phyloP scores from a whole-genome alignment of 2,113 vertebrate species.

The Odontesthes bonariensis region DNA sequence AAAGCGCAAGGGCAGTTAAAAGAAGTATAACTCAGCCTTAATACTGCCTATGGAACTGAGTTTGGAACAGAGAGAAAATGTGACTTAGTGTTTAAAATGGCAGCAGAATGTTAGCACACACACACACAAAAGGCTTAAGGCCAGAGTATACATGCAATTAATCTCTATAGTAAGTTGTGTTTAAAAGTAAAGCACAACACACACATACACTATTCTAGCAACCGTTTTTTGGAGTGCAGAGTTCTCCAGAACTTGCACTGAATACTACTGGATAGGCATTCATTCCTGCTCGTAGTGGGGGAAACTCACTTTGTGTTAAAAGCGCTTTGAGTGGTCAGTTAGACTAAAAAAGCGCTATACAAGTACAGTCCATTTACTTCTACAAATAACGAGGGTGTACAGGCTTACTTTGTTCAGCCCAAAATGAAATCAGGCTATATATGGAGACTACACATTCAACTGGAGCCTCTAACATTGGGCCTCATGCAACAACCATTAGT shows the following conservation, averaged over 20 bases:
- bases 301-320: too few species aligned
- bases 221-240: too few species aligned
- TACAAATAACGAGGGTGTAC: constrained; percentile 45
- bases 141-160: not conserved
- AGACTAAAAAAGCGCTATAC: too few species aligned
- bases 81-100: too few species aligned
- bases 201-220: too few species aligned
- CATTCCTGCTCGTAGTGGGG: constrained; percentile 6
- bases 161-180: not conserved
- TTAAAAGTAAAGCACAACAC: not conserved
- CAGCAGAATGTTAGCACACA: not conserved
- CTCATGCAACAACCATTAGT: too few species aligned
- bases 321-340: too few species aligned
- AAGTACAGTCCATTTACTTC: not conserved
- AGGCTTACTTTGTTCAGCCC: constrained; percentile 38
- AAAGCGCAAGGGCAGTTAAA: too few species aligned
- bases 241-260: not conserved
- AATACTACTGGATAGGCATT: not conserved
- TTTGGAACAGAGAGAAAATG: too few species aligned
- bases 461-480: constrained; percentile 44
- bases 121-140: not conserved
- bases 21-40: too few species aligned
- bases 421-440: constrained; percentile 63
- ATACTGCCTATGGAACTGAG: too few species aligned
- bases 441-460: constrained; percentile 42